Base-by-base conservation (phyloP, 2,888 invertebrate genomes). In the Athalia circularis region DNA sequence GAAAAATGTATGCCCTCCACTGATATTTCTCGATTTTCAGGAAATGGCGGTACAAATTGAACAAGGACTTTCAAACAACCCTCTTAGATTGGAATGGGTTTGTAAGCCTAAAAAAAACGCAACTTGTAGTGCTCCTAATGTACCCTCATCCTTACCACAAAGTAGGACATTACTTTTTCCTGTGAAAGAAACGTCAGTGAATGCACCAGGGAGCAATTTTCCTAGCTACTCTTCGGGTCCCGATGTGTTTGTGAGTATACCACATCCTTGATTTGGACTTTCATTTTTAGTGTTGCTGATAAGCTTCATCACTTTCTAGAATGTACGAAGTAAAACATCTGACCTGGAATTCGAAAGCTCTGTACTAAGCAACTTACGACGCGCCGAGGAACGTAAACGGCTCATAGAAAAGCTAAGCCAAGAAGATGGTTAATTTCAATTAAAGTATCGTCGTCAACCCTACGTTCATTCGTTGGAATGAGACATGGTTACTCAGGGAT, bases 301-400 rank as follows among this genome's bases (percentile, higher is more conserved):
- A 62, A 52, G 48, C 77, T 48, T n/a, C 75, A 47, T 29, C 52
- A 8, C 65, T 57, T 68, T 72, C 62, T 77, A 43, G 74, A 64
- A 54, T 81, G 78, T 82, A 65, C 70, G 82, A 77, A 59, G 75
- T 7, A 81, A 79, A 78, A 79, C 84, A 78, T 82, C 93, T 50
- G 94, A 95, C 64, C 92, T 93, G 80, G 96, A 97, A 88, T 97
- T 94, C 91, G 97, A 98, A 91, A 95, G 94, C 86, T 86, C 96
- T 29, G 96, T 97, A 3, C 90, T 97, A 83, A 94, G 94, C 80
- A 95, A 95, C 91, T 91, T 97, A 91, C 92, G 95, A 79, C 96
- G 96, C 91, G 97, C 96, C 4, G 96, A 97, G 86, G 97, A 97
- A 90, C 92, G 96, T 76, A 96, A 96, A 90, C 92, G 92, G 80